Evolutionary conservation across 1,140 invertebrate genomes (phyloP).

Genomic region (Microvelia longipes): DNA sequence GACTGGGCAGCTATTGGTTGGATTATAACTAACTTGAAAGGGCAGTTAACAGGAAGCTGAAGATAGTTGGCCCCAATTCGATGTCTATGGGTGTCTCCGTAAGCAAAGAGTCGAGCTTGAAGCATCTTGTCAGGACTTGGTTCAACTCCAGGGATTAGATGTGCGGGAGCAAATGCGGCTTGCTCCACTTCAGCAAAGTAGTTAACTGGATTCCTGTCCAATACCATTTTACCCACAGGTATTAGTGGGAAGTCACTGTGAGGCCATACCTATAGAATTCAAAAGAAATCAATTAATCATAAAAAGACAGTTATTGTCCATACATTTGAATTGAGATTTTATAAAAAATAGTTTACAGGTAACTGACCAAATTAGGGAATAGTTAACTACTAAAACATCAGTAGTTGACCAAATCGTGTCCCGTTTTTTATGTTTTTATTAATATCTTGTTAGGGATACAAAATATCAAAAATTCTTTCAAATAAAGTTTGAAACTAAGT

Average conservation of each 20-base stretch:
- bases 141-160: constrained; percentile 79
- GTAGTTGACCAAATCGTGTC: too few relatives aligned
- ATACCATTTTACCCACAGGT: constrained; percentile 71
- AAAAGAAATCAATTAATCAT: constrained; percentile 32
- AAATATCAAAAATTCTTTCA: too few relatives aligned
- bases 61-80: constrained; percentile 80
- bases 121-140: constrained; percentile 89
- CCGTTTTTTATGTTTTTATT: too few relatives aligned
- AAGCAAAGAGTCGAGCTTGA: constrained; percentile 79
- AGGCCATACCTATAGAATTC: constrained; percentile 66
- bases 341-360: constrained; percentile 25
- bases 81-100: constrained; percentile 85
- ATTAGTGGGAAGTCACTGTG: constrained; percentile 79
- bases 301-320: constrained; percentile 23
- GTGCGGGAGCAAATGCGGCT: constrained; percentile 79
- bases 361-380: not conserved
- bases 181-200: constrained; percentile 92
- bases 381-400: not conserved
- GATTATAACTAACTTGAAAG: too few relatives aligned
- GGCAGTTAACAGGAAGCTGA: constrained; percentile 86
- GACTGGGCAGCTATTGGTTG: too few relatives aligned
- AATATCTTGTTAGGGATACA: too few relatives aligned
- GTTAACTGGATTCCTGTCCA: constrained; percentile 78
- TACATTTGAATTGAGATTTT: not conserved
- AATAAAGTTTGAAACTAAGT: too few relatives aligned